A percentile compares a stretch with the other conserved stretches of the same genome.
These are phyloP conservation scores for Gorsachius magnificus DNA, from an alignment of 2,797 vertebrate species.

Conservation along the genomic window DNA sequence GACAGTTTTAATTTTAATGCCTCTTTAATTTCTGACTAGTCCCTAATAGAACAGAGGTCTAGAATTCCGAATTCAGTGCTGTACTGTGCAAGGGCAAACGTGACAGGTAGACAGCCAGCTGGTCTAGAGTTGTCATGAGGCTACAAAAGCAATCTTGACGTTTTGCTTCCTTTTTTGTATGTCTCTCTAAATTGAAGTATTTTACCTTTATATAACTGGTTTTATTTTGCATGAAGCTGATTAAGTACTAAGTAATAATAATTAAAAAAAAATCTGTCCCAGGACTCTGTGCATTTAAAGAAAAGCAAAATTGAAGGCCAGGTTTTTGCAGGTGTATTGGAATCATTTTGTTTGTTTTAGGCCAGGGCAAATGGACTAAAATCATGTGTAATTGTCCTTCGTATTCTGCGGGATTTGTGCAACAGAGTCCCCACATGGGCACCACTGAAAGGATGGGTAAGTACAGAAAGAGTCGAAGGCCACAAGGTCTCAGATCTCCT, in stretches of 20 bases:
- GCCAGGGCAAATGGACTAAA: conserved; percentile 98
- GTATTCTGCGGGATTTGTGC: conserved; percentile 98
- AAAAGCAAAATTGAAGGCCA: conserved; percentile 54
- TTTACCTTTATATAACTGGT: conserved; percentile 70
- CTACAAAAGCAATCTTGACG: conserved; percentile 86
- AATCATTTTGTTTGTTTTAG: conserved; percentile 86
- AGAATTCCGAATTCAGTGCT: conserved; percentile 40
- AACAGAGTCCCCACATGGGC: conserved; percentile 94
- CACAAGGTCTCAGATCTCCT: background rate
- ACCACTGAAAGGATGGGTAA: conserved; percentile 98
- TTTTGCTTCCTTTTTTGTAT: conserved; percentile 75
- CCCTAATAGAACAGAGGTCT: conserved; percentile 38
- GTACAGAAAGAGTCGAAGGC: conserved; percentile 65
- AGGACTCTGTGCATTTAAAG: conserved; percentile 70
- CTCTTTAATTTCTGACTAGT: conserved; percentile 62
- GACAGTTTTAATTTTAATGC: conserved; percentile 59
- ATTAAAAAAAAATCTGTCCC: conserved; percentile 14
- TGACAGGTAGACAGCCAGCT: conserved; percentile 47
- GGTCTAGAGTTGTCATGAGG: conserved; percentile 77
- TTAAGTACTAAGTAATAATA: conserved; percentile 64
- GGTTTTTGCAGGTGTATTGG: conserved; percentile 73
- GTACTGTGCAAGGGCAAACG: conserved; percentile 9
- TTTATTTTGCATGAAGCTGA: conserved; percentile 73
- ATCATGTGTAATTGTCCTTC: conserved; percentile 97
- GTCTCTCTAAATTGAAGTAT: conserved; percentile 69